Evolutionary conservation across 1,140 invertebrate genomes (phyloP).

Genomic region (Panagrolaimus sp.): DNA sequence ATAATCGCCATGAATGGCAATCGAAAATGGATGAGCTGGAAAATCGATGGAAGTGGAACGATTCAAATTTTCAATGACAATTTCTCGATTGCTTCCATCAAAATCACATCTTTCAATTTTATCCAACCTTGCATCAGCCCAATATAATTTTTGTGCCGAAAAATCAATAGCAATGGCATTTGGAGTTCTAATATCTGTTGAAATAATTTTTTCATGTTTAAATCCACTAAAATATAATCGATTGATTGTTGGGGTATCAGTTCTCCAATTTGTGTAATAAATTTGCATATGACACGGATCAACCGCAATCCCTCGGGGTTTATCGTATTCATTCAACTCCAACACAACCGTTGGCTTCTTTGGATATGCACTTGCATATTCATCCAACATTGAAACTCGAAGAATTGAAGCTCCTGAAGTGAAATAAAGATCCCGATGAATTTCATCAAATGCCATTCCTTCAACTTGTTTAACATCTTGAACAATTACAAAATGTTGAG

Average conservation of each 20-base stretch:
- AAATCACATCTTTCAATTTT: conserved; percentile 29
- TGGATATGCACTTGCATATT: conserved; percentile 20
- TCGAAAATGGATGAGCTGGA: conserved; percentile 70
- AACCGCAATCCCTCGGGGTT: conserved; percentile 72
- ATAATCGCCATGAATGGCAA: conserved; percentile 72
- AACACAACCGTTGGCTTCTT: conserved; percentile 64
- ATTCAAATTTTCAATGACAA: conserved; percentile 16
- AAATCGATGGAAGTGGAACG: not conserved
- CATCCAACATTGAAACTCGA: conserved; percentile 55
- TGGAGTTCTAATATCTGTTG: conserved; percentile 74
- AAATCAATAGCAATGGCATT: conserved; percentile 75
- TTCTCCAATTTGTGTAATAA: conserved; percentile 80
- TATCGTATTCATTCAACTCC: conserved; percentile 69
- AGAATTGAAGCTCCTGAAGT: conserved; percentile 70
- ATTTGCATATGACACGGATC: conserved; percentile 70
- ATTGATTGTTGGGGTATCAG: conserved; percentile 68
- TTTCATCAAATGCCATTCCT: conserved; percentile 72
- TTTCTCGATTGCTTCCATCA: conserved; percentile 29
- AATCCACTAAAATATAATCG: conserved; percentile 69
- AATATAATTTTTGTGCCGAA: conserved; percentile 67
- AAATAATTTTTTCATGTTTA: conserved; percentile 62
- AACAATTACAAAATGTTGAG: conserved; percentile 15
- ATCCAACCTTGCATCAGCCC: conserved; percentile 56
- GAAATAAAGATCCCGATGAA: conserved; percentile 72
- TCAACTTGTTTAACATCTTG: conserved; percentile 67